Evolutionary conservation across 2,888 invertebrate genomes (phyloP).

Genomic region (Volucella zonaria): DNA sequence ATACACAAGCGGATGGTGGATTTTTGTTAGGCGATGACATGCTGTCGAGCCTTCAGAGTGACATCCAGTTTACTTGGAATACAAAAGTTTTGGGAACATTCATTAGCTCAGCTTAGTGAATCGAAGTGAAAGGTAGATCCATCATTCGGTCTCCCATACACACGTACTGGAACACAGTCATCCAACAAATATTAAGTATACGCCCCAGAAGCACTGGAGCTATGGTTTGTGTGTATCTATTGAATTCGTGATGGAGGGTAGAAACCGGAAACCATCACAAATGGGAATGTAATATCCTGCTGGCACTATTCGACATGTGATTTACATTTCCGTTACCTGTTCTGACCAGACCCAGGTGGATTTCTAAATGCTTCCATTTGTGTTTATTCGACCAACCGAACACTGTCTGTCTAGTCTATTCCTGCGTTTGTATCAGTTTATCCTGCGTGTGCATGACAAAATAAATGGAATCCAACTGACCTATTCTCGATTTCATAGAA

Average conservation of each 20-base stretch:
- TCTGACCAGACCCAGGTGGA: neutral
- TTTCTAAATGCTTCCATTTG: neutral
- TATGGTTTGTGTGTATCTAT: neutral
- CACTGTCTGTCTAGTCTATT: too few species aligned
- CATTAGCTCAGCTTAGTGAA: slow-evolving; percentile 22
- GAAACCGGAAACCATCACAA: slow-evolving; percentile 8
- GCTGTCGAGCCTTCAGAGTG: neutral
- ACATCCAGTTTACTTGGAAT: slow-evolving; percentile 9
- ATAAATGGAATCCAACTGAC: too few species aligned
- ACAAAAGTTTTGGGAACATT: slow-evolving; percentile 1
- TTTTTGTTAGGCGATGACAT: neutral
- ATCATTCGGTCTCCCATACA: neutral
- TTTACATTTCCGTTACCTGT: slow-evolving; percentile 31
- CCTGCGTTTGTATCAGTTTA: too few species aligned
- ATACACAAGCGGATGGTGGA: neutral
- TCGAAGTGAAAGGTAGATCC: slow-evolving; percentile 1
- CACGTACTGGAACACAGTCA: neutral
- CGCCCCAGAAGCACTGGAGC: neutral
- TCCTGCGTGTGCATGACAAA: too few species aligned
- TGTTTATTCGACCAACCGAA: too few species aligned
- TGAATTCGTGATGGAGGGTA: neutral
- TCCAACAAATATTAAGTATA: slow-evolving; percentile 14
- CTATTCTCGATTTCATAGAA: too few species aligned
- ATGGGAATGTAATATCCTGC: slow-evolving; percentile 36
- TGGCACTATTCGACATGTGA: slow-evolving; percentile 20